Conservation (phyloP, 2,797 vertebrate species). For the Halcyon chelicuti region DNA sequence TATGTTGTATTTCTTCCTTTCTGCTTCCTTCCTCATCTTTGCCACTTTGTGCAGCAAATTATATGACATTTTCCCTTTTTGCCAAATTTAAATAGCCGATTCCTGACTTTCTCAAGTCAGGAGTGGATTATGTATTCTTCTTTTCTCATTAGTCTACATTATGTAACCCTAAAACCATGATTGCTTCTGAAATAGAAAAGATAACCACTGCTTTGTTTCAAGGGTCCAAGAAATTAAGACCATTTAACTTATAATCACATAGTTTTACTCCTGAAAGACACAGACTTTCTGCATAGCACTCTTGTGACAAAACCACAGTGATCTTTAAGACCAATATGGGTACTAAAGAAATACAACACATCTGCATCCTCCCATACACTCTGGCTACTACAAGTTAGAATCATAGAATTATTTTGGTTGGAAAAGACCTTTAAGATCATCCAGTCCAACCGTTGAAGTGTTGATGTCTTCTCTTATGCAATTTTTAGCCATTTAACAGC, state of each 20-base stretch:
- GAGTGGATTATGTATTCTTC: not conserved
- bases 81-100: not conserved
- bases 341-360: not conserved
- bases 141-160: not conserved
- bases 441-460: not conserved
- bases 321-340: not conserved
- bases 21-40: not conserved
- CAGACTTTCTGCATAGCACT: accelerated
- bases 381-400: not conserved
- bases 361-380: accelerated
- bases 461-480: not conserved
- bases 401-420: not conserved
- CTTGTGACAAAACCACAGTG: not conserved
- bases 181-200: not conserved
- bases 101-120: not conserved
- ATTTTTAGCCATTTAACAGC: not conserved
- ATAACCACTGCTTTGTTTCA: not conserved
- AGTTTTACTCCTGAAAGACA: not conserved
- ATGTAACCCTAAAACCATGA: not conserved
- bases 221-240: not conserved
- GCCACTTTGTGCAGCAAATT: not conserved
- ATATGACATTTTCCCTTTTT: not conserved
- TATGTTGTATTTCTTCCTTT: not conserved
- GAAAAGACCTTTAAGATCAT: not conserved
- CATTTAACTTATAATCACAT: not conserved